Conservation (phyloP, 2,888 invertebrate genomes). For the Drosophila aldrichi region DNA sequence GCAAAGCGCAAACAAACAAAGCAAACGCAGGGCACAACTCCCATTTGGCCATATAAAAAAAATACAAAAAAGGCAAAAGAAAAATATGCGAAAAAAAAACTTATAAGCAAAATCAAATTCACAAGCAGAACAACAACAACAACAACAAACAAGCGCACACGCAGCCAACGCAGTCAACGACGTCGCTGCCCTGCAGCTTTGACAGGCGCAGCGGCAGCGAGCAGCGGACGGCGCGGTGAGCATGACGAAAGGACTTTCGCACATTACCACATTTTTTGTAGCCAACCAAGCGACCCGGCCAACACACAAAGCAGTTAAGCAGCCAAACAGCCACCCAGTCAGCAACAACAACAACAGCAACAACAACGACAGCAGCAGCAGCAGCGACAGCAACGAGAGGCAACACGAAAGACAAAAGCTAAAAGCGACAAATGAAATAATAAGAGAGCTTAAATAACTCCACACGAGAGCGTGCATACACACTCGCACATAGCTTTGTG, state of each 20-base stretch:
- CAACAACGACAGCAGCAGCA: slow-evolving; percentile 27
- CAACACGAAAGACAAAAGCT: slow-evolving; percentile 82
- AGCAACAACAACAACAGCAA: slow-evolving; percentile 34
- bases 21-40: slow-evolving; percentile 56
- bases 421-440: slow-evolving; percentile 83
- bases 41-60: slow-evolving; percentile 63
- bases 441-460: slow-evolving; percentile 82
- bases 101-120: slow-evolving; percentile 76
- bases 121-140: slow-evolving; percentile 49
- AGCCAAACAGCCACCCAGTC: slow-evolving; percentile 71
- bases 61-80: slow-evolving; percentile 4
- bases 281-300: slow-evolving; percentile 61
- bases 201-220: slow-evolving; percentile 48
- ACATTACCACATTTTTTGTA: slow-evolving; percentile 80
- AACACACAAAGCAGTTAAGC: slow-evolving; percentile 61
- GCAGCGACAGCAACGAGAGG: slow-evolving; percentile 37
- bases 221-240: slow-evolving; percentile 47
- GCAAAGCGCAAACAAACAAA: slow-evolving; percentile 66
- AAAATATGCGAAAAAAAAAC: slow-evolving; percentile 31
- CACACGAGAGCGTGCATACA: slow-evolving; percentile 70
- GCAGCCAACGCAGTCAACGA: slow-evolving; percentile 46
- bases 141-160: slow-evolving; percentile 40
- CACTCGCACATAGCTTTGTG: slow-evolving; percentile 14
- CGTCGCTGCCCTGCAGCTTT: slow-evolving; percentile 53
- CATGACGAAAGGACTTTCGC: slow-evolving; percentile 83